phyloP scores from a whole-genome alignment of 2,113 vertebrate species.

The human region GRCh38 chr2:65094501-65095000 shows the following conservation, averaged over 20 bases:
- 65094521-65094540: no score
- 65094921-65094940: not conserved
- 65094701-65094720: not conserved
- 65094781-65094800: not conserved
- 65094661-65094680: not conserved
- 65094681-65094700: not conserved
- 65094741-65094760: not conserved
- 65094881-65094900: not conserved
- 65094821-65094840: not conserved
- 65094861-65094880: constrained; percentile 36
- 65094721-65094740: not conserved
- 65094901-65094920: not conserved
- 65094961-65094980: not conserved
- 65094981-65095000: not conserved
- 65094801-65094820: not conserved
- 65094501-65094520: no score
- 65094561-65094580: no score
- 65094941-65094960: not conserved
- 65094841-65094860: not conserved
- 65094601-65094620: not conserved
- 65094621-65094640: not conserved
- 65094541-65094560: no score
- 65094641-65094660: not conserved
- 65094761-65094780: not conserved
- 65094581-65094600: no score